phyloP scores from a whole-genome alignment of 2,888 invertebrate species.

The Mystacides longicornis region DNA sequence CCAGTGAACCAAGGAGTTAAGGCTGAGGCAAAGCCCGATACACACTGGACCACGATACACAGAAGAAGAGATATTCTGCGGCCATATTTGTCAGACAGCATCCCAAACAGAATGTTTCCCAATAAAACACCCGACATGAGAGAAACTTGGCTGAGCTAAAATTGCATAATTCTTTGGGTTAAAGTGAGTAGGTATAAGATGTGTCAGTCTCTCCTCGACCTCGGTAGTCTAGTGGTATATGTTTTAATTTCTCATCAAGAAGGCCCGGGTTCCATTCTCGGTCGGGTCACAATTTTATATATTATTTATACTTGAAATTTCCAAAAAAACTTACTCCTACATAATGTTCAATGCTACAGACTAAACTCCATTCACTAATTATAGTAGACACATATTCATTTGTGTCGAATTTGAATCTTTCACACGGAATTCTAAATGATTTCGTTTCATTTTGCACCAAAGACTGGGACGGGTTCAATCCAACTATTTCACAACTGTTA shows the following conservation, averaged over 20 bases:
- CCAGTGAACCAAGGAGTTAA: slow-evolving; percentile 45
- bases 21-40: slow-evolving; percentile 47
- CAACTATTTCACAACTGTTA: no score
- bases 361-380: slow-evolving; percentile 58
- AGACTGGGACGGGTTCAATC: no score
- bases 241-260: no score
- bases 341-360: slow-evolving; percentile 51
- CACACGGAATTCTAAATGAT: slow-evolving; percentile 30
- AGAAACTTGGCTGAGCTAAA: slow-evolving; percentile 49
- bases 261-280: no score
- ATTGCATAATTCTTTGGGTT: slow-evolving; percentile 21
- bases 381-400: slow-evolving; percentile 54
- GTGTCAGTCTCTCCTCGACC: no score
- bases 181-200: no score
- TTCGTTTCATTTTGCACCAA: slow-evolving; percentile 26
- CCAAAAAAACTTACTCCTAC: slow-evolving; percentile 39
- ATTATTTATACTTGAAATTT: no score
- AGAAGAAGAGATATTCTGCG: slow-evolving; percentile 51
- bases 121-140: slow-evolving; percentile 58
- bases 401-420: slow-evolving; percentile 47
- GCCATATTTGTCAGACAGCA: slow-evolving; percentile 55
- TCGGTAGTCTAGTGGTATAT: no score
- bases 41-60: slow-evolving; percentile 48
- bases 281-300: no score
- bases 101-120: slow-evolving; percentile 54